A percentile compares a stretch with the other conserved stretches of the same genome.
These are phyloP conservation scores for Spinus pinus DNA, from an alignment of 2,797 vertebrate genomes.

Conservation along the genomic window DNA sequence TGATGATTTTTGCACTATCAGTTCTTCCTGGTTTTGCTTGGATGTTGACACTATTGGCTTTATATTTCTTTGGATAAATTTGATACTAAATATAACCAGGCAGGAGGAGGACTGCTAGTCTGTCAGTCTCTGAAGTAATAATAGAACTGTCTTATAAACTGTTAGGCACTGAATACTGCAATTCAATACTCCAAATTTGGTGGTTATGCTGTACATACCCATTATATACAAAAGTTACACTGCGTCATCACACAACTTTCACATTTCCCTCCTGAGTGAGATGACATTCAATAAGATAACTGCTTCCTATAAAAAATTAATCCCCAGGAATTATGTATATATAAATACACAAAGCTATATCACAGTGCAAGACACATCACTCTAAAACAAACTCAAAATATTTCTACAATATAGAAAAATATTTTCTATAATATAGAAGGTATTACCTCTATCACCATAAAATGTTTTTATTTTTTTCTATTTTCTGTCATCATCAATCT, in stretches of 20 bases:
- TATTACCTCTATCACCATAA: background rate
- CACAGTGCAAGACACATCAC: background rate
- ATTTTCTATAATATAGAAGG: background rate
- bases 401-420: no score
- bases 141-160: background rate
- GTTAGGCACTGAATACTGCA: background rate
- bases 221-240: background rate
- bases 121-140: background rate
- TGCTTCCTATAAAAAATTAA: background rate
- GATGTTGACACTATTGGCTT: background rate
- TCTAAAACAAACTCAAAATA: background rate
- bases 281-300: background rate
- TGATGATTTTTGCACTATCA: background rate
- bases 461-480: background rate
- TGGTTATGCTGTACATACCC: background rate
- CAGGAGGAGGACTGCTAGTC: background rate
- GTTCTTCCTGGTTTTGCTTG: background rate
- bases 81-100: background rate
- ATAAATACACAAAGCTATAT: background rate
- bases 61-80: background rate
- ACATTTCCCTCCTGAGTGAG: background rate
- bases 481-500: background rate
- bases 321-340: background rate
- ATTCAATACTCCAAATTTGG: background rate
- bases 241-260: background rate